Percentiles rank a stretch among this genome's conserved stretches.
phyloP scores from a whole-genome alignment of 53 echinoderm and acorn worm species.

The Zoroaster sp. region DNA sequence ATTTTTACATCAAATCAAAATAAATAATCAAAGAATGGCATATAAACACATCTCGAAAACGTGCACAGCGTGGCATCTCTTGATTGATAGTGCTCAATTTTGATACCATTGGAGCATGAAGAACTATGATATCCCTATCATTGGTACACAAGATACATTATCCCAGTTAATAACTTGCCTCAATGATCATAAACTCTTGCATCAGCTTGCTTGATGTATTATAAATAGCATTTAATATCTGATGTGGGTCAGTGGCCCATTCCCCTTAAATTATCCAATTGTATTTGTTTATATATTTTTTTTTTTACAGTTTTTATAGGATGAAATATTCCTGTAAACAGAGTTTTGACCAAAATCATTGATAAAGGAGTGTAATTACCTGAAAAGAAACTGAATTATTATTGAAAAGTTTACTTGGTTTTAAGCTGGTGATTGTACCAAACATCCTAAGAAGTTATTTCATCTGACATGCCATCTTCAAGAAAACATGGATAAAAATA shows the following conservation, averaged over 20 bases:
- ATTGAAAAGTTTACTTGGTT: no score
- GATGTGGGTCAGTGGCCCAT: background rate
- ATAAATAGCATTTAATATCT: background rate
- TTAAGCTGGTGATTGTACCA: no score
- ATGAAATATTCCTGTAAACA: no score
- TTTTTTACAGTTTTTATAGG: no score
- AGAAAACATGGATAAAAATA: no score
- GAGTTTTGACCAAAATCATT: no score
- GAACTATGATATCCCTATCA: background rate
- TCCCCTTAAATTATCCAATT: no score
- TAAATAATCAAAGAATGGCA: conserved; percentile 1
- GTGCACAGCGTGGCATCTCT: background rate
- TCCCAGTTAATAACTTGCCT: background rate
- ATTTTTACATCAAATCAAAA: background rate
- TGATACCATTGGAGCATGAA: conserved; percentile 19
- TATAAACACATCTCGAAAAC: background rate
- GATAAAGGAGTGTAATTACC: no score
- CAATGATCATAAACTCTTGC: background rate
- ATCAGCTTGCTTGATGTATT: background rate
- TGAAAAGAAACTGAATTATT: no score
- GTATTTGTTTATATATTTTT: no score
- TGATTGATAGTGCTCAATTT: conserved; percentile 45
- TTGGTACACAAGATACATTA: background rate
- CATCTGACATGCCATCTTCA: no score
- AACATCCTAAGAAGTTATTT: no score